phyloP scores from a whole-genome alignment of 2,113 vertebrate genomes.

The Cheirogaleus medius region DNA sequence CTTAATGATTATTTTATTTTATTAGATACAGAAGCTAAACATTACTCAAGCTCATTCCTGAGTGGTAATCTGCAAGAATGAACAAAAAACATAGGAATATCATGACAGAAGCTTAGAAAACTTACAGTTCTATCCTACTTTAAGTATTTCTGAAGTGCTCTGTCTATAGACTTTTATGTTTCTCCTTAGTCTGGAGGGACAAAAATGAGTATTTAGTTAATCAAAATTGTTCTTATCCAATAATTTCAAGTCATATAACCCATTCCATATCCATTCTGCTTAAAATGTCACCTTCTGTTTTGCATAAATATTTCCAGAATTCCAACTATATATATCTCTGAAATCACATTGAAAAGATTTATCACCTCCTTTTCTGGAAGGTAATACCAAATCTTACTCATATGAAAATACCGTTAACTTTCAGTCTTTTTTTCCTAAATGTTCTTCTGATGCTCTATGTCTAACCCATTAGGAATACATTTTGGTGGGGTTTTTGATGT shows the following conservation, averaged over 20 bases:
- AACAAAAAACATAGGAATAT: neutral
- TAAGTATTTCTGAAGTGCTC: neutral
- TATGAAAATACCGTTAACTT: neutral
- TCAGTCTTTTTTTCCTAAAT: neutral
- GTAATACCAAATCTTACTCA: neutral
- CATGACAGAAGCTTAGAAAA: neutral
- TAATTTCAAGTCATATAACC: neutral
- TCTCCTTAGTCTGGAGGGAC: neutral
- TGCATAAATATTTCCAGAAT: neutral
- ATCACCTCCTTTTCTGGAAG: neutral
- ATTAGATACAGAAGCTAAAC: neutral
- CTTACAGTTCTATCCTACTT: neutral
- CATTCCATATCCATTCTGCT: neutral
- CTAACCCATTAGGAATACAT: neutral
- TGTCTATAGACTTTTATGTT: neutral
- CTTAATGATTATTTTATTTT: conserved; percentile 21
- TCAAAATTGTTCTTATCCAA: neutral
- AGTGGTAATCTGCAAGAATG: neutral
- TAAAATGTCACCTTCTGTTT: neutral
- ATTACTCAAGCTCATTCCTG: neutral
- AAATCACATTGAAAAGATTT: neutral
- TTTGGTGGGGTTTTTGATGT: neutral
- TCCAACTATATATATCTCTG: neutral
- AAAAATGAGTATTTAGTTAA: neutral
- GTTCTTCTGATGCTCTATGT: neutral